Evolutionary conservation across 1,140 invertebrate species (phyloP).

Genomic region (Heterodera schachtii): DNA sequence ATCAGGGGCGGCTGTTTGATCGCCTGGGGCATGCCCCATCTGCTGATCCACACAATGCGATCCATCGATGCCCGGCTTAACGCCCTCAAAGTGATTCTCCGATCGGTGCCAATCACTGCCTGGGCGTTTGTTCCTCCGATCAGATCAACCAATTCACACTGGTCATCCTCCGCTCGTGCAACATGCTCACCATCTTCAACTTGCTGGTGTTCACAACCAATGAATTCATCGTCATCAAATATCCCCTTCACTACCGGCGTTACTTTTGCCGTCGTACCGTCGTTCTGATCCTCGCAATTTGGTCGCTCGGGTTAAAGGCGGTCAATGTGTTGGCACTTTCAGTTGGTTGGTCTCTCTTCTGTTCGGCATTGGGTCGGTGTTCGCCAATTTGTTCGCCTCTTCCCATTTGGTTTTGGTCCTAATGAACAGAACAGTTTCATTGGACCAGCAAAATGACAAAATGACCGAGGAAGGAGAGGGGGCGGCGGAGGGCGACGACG

Average conservation of each 20-base stretch:
- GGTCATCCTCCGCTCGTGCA: conserved; percentile 61
- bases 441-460: conserved; percentile 28
- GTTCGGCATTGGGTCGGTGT: conserved; percentile 61
- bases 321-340: conserved; percentile 22
- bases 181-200: conserved; percentile 65
- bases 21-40: conserved; percentile 56
- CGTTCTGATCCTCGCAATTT: conserved; percentile 54
- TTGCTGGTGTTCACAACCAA: conserved; percentile 64
- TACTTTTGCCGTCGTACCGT: conserved; percentile 62
- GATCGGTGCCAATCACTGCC: background rate
- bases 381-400: conserved; percentile 59
- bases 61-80: conserved; percentile 52
- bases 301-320: conserved; percentile 33
- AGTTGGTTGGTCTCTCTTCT: conserved; percentile 61
- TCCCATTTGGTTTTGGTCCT: conserved; percentile 55
- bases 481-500: background rate
- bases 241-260: conserved; percentile 61
- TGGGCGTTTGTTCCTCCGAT: conserved; percentile 2
- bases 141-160: conserved; percentile 61
- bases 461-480: background rate
- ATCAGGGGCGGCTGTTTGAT: conserved; percentile 60
- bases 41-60: conserved; percentile 47
- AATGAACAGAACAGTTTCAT: conserved; percentile 40
- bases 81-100: conserved; percentile 46
- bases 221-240: conserved; percentile 63